These are phyloP conservation scores for Rhinophrynus dorsalis DNA, from an alignment of 2,797 vertebrate genomes.

Conservation along the genomic window DNA sequence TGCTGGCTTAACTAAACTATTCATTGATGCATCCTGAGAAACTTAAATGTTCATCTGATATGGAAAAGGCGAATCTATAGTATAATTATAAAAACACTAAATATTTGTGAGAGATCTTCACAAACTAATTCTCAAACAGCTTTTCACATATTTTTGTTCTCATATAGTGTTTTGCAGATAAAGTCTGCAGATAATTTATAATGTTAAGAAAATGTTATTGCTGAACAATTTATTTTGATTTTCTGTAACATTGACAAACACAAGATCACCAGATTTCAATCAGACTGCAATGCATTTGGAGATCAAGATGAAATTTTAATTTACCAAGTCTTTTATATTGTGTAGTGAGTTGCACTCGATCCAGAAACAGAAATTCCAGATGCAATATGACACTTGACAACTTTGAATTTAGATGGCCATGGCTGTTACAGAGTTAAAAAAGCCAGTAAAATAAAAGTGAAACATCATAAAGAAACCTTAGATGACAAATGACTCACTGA, in stretches of 20 bases:
- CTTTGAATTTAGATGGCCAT: too few species aligned
- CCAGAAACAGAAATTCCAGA: too few species aligned
- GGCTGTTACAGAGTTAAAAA: too few species aligned
- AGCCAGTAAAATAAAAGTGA: too few species aligned
- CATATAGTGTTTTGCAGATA: slow-evolving; percentile 26
- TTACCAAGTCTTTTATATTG: too few species aligned
- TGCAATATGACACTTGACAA: too few species aligned
- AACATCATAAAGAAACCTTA: too few species aligned
- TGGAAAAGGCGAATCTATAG: background rate
- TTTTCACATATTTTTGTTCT: slow-evolving; percentile 37
- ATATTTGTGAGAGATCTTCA: slow-evolving; percentile 20
- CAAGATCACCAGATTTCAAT: too few species aligned
- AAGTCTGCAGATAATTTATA: background rate
- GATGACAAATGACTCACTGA: too few species aligned
- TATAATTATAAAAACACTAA: slow-evolving; percentile 1
- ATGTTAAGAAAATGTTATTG: background rate
- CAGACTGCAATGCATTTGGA: too few species aligned
- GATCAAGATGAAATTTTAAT: too few species aligned
- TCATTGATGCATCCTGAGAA: slow-evolving; percentile 1
- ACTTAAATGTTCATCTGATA: slow-evolving; percentile 4
- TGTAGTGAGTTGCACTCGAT: too few species aligned
- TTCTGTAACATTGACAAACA: background rate
- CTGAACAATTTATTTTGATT: slow-evolving; percentile 3
- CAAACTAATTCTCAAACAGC: slow-evolving; percentile 32
- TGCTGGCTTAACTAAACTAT: background rate